These are phyloP conservation scores for Heliconius aoede DNA, from an alignment of 2,888 invertebrate genomes.

Conservation along the genomic window DNA sequence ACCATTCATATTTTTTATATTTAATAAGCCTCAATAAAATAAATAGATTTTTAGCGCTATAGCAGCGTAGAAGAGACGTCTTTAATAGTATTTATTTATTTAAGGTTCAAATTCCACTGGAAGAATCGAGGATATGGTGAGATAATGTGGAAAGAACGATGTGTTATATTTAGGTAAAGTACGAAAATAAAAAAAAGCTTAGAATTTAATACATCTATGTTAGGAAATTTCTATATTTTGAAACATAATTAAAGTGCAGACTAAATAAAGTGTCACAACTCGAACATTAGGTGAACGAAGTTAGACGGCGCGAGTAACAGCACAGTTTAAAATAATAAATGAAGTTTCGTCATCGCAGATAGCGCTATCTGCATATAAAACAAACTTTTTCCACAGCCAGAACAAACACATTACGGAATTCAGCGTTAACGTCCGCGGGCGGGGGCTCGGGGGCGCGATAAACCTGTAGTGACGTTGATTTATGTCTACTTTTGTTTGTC, in stretches of 20 bases:
- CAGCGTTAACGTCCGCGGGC: constrained; percentile 62
- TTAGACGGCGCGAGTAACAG: constrained; percentile 35
- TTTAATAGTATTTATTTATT: neutral
- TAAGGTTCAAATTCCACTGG: neutral
- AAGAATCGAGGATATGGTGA: neutral
- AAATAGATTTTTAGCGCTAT: neutral
- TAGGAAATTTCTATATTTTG: neutral
- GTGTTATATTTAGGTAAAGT: neutral
- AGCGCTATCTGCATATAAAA: constrained; percentile 48
- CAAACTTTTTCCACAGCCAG: constrained; percentile 56
- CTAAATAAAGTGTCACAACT: constrained; percentile 27
- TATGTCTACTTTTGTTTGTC: constrained; percentile 81
- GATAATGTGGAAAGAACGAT: neutral
- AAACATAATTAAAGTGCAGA: neutral
- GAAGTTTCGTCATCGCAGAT: constrained; percentile 49
- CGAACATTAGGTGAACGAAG: constrained; percentile 31
- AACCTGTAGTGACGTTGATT: constrained; percentile 80
- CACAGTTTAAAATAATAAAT: constrained; percentile 51
- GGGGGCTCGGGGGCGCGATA: constrained; percentile 72
- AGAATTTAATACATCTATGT: neutral
- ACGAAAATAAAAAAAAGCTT: neutral
- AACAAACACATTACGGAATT: constrained; percentile 77
- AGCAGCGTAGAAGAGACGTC: neutral
- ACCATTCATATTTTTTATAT: neutral
- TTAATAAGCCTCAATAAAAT: neutral